These are phyloP conservation scores for Sebastes hubbsi DNA, from an alignment of 2,797 vertebrate genomes.

Conservation along the genomic window DNA sequence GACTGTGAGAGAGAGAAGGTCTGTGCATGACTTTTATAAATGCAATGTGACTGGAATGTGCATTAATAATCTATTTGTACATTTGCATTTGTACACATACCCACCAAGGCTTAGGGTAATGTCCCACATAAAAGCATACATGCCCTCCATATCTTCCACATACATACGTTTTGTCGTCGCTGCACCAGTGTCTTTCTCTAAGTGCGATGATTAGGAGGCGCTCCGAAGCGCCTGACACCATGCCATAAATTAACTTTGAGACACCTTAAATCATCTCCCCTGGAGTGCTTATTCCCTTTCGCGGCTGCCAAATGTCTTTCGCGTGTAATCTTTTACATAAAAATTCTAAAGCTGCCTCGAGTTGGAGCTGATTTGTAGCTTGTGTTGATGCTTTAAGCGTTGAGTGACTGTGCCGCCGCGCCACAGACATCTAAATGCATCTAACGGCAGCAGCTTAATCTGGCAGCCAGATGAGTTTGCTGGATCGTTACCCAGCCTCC, in stretches of 20 bases:
- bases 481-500: constrained; percentile 53
- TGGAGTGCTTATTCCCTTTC: constrained; percentile 30
- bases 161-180: background rate
- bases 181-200: constrained; percentile 8
- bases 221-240: constrained; percentile 22
- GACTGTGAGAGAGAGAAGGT: background rate
- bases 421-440: constrained; percentile 53
- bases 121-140: background rate
- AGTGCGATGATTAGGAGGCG: constrained; percentile 30
- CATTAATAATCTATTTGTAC: background rate
- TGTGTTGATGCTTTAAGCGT: constrained; percentile 57
- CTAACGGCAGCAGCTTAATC: constrained; percentile 55
- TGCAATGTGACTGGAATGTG: background rate
- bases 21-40: constrained; percentile 12
- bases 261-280: constrained; percentile 58
- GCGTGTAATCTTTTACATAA: constrained; percentile 58
- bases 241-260: constrained; percentile 50
- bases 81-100: background rate
- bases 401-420: constrained; percentile 42
- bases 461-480: constrained; percentile 48
- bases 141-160: constrained; percentile 6
- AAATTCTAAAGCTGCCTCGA: constrained; percentile 56
- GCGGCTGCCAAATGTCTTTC: constrained; percentile 63
- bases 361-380: constrained; percentile 64
- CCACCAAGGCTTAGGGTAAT: background rate